Base-by-base conservation (phyloP, 2,113 vertebrate species). In the Hystrix brachyura region DNA sequence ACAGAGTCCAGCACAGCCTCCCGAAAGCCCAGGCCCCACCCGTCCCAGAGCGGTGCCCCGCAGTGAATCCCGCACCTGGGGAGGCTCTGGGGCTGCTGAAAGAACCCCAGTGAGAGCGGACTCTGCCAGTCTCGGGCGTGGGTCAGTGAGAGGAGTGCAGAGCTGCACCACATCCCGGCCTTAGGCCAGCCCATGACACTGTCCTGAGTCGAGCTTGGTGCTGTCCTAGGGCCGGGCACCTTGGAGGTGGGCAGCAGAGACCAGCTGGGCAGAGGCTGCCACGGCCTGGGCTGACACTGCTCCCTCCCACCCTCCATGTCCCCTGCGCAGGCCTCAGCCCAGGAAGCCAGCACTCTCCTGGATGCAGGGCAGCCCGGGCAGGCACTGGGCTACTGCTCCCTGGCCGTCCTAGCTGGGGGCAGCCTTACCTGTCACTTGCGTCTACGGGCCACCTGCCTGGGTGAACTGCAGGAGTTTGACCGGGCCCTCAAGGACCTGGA, bases 401-500 rank as follows among this genome's bases (percentile, higher is more conserved):
- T 99, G 95, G 99, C 99, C 0, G 94, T 99, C 32, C 95, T 98
- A 93, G 96, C 98, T 19, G 98, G 93, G 51, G 97, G 95, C 78
- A 93, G 67, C 94, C 97, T 89, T 48, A 98, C 96, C 53, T 94
- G 95, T 93, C 98, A 95, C 71, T 98, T 99, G 53, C 98, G 99
- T 38, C 98, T 97, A 71, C 98, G 99, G 1, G 99, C 99, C 1
- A 82, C 97, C 34, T 99, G 99, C 98, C 98, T 99, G 3, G 96
- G 91, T 0, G 98, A 98, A 72, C 98, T 99, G 59, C 98, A 97
- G 46, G 96, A 99, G 5, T 98, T 99, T 0, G 84, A 97, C n/a
- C 97, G 84, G 19, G 99, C 99, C 2, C 90, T 99, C 43, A 62
- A 96, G 34, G 99, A 99, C 97, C 98, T 99, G 96, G 99, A 99